A percentile compares a stretch with the other conserved stretches of the same genome.
Evolutionary conservation across 2,113 vertebrate species (phyloP).

Genomic region (Syrrhaptes paradoxus): DNA sequence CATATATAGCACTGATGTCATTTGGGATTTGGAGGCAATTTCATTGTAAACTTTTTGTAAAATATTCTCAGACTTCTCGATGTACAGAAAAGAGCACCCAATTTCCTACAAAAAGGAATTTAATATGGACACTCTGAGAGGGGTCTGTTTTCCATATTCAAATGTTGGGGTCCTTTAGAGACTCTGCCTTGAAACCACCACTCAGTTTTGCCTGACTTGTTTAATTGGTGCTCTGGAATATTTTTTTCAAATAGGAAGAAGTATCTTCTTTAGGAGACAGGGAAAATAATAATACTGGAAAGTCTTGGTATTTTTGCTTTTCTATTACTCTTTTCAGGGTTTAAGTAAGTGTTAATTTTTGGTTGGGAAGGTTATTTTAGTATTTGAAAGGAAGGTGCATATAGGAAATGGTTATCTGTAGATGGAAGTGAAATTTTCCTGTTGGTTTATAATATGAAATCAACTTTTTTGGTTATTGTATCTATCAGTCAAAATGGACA

Average conservation of each 20-base stretch:
- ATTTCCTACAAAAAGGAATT: not conserved
- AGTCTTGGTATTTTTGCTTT: not conserved
- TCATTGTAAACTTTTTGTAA: not conserved
- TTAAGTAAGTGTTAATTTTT: not conserved
- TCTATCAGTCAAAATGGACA: not conserved
- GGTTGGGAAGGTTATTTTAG: not conserved
- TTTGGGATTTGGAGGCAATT: constrained; percentile 4
- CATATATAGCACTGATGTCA: not conserved
- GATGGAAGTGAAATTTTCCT: not conserved
- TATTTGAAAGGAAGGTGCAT: not conserved
- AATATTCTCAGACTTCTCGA: not conserved
- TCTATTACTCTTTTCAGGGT: not conserved
- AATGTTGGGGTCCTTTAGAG: not conserved
- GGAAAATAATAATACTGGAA: not conserved
- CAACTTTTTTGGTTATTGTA: not conserved
- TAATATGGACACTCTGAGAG: not conserved
- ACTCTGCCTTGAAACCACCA: not conserved
- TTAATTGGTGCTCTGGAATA: not conserved
- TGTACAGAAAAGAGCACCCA: not conserved
- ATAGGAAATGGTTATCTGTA: not conserved
- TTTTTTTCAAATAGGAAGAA: not conserved
- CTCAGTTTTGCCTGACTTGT: not conserved
- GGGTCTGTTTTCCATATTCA: not conserved
- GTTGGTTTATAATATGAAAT: not conserved
- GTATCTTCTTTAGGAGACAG: not conserved